phyloP scores from a whole-genome alignment of 2,888 invertebrate genomes.

The Synanthedon tipuliformis region DNA sequence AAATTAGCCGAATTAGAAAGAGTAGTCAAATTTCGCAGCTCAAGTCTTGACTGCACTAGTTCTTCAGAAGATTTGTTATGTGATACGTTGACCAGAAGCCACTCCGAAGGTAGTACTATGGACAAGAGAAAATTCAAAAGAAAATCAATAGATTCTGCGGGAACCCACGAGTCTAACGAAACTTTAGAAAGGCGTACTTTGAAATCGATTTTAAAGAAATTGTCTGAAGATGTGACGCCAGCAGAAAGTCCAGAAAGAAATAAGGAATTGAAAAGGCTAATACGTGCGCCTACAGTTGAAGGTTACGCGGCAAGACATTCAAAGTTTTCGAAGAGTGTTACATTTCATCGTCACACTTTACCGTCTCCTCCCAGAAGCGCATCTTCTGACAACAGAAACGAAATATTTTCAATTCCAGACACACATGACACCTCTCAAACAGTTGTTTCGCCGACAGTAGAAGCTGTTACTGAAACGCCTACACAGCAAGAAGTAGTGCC shows the following conservation, averaged over 20 bases:
- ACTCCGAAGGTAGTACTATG: slow-evolving; percentile 85
- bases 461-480: slow-evolving; percentile 14
- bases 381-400: slow-evolving; percentile 36
- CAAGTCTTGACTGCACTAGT: slow-evolving; percentile 81
- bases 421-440: slow-evolving; percentile 13
- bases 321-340: slow-evolving; percentile 89
- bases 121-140: slow-evolving; percentile 65
- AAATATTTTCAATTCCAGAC: slow-evolving; percentile 50
- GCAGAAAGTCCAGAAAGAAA: slow-evolving; percentile 56
- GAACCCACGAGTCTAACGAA: slow-evolving; percentile 75
- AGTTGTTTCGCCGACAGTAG: slow-evolving; percentile 20
- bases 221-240: slow-evolving; percentile 76
- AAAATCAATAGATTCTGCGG: slow-evolving; percentile 48
- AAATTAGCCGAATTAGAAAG: slow-evolving; percentile 85
- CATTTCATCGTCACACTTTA: slow-evolving; percentile 86
- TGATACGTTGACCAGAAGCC: slow-evolving; percentile 77
- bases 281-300: slow-evolving; percentile 86
- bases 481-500: slow-evolving; percentile 24
- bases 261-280: slow-evolving; percentile 76
- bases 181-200: slow-evolving; percentile 83
- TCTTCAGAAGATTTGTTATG: slow-evolving; percentile 70
- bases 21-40: slow-evolving; percentile 80
- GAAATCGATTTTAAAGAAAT: slow-evolving; percentile 86
- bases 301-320: slow-evolving; percentile 90
- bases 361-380: slow-evolving; percentile 80